Conservation (phyloP, 2,888 invertebrate genomes). For the Agrypnus murinus region DNA sequence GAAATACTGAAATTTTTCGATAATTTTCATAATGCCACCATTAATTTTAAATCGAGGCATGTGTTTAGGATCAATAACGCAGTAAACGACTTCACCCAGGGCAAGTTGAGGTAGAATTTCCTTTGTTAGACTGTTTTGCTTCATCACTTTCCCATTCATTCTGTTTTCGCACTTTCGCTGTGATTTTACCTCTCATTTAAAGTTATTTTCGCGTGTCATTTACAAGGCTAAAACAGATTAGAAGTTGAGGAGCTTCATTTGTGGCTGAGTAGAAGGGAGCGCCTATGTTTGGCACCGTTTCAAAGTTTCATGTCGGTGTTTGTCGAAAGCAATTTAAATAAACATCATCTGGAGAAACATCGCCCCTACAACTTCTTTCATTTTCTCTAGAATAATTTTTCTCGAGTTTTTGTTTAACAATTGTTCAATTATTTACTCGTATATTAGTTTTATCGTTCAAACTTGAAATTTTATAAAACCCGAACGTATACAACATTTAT, state of each 20-base stretch:
- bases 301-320: conserved; percentile 15
- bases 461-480: conserved; percentile 7
- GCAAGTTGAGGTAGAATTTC: conserved; percentile 25
- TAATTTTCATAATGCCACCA: background rate
- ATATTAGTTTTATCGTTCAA: no score
- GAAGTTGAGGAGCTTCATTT: conserved; percentile 30
- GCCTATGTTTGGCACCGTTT: conserved; percentile 1
- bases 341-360: conserved; percentile 5
- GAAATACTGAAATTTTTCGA: no score
- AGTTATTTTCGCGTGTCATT: conserved; percentile 34
- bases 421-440: background rate
- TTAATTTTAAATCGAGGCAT: conserved; percentile 23
- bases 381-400: background rate
- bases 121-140: conserved; percentile 27
- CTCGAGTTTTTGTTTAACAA: background rate
- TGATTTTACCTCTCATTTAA: conserved; percentile 32
- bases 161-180: conserved; percentile 28
- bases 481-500: background rate
- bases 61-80: conserved; percentile 30
- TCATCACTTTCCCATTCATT: conserved; percentile 33
- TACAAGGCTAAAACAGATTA: conserved; percentile 30
- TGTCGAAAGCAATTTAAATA: conserved; percentile 23
- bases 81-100: conserved; percentile 17
- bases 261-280: conserved; percentile 13
- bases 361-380: background rate